Percentiles rank a stretch among this genome's conserved stretches.
Evolutionary conservation across 2,888 invertebrate species (phyloP).

Genomic region (Himalopsyche kuldschensis): DNA sequence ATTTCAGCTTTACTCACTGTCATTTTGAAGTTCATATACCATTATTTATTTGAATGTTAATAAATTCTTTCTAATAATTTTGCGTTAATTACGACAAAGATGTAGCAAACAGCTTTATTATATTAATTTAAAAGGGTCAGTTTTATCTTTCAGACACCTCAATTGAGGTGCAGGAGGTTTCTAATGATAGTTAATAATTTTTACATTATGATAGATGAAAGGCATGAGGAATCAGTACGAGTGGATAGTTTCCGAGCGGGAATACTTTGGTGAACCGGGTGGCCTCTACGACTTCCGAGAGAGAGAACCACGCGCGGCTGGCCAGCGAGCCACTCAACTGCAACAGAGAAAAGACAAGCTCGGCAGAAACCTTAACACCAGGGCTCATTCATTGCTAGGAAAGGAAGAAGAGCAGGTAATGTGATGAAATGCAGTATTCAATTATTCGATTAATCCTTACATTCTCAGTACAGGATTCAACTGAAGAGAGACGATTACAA

Average conservation of each 20-base stretch:
- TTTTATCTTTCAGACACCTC: too few species aligned
- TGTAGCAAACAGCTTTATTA: too few species aligned
- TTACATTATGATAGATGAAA: constrained; percentile 45
- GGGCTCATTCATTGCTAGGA: constrained; percentile 84
- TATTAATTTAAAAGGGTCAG: too few species aligned
- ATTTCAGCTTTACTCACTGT: too few species aligned
- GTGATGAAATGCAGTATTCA: too few species aligned
- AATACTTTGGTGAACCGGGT: constrained; percentile 74
- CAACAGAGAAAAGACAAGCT: constrained; percentile 67
- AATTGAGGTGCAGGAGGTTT: not conserved
- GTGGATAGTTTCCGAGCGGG: constrained; percentile 78
- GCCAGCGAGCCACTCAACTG: constrained; percentile 57
- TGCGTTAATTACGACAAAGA: too few species aligned
- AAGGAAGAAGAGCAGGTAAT: constrained; percentile 83
- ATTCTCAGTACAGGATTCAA: too few species aligned
- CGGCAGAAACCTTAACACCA: constrained; percentile 72
- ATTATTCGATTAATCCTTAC: too few species aligned
- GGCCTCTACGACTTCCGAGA: constrained; percentile 71
- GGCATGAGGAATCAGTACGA: constrained; percentile 58
- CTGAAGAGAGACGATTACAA: too few species aligned
- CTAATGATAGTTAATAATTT: not conserved
- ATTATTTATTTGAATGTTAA: too few species aligned
- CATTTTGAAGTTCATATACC: too few species aligned
- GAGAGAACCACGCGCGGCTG: constrained; percentile 62
- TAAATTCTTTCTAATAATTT: too few species aligned